A percentile compares a stretch with the other conserved stretches of the same genome.
phyloP scores from a whole-genome alignment of 2,113 vertebrate species.

The Pygoscelis antarcticus region DNA sequence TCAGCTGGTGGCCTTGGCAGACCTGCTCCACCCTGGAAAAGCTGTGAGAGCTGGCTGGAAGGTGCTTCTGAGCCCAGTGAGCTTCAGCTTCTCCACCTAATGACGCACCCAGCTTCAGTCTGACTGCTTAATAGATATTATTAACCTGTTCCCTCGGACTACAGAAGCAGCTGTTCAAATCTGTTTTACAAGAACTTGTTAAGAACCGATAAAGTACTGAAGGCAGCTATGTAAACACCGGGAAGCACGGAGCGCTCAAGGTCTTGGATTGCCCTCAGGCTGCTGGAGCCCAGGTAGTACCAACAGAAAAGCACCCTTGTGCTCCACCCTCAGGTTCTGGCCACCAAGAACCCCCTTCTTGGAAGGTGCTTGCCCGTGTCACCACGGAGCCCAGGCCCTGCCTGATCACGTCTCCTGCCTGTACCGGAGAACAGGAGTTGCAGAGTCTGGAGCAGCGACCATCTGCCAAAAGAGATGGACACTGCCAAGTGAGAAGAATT shows the following conservation, averaged over 20 bases:
- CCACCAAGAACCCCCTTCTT: neutral
- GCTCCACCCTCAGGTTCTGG: neutral
- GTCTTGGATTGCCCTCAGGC: neutral
- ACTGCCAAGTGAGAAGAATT: neutral
- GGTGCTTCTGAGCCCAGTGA: neutral
- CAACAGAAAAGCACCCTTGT: neutral
- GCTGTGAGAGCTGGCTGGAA: neutral
- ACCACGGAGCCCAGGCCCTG: neutral
- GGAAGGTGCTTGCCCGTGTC: neutral
- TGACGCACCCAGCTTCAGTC: neutral
- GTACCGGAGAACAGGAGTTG: neutral
- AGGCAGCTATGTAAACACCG: neutral
- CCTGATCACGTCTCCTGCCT: neutral
- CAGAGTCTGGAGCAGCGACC: neutral
- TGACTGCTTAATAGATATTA: neutral
- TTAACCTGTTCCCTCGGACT: neutral
- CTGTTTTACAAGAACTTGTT: neutral
- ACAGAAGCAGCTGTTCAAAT: neutral
- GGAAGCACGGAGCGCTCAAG: neutral
- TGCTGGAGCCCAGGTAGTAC: rapidly evolving
- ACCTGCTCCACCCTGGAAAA: neutral
- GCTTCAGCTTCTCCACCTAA: neutral
- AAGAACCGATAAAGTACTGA: neutral
- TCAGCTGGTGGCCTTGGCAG: neutral
- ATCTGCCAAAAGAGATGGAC: neutral